A percentile compares a stretch with the other conserved stretches of the same genome.
Evolutionary conservation across 1,140 invertebrate genomes (phyloP).

Genomic region (Drosophila parabipectinata): DNA sequence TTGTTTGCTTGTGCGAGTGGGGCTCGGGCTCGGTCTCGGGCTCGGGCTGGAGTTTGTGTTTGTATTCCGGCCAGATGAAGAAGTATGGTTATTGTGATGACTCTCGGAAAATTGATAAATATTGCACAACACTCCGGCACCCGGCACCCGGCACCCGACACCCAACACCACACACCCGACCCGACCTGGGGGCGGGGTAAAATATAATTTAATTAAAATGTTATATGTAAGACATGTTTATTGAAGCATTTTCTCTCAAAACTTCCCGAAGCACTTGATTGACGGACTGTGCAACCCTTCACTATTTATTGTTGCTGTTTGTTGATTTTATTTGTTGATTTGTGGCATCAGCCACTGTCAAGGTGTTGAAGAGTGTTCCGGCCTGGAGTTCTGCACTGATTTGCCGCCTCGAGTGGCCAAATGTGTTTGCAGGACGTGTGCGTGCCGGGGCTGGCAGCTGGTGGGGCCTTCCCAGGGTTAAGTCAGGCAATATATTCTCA

Average conservation of each 20-base stretch:
- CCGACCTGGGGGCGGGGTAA: conserved; percentile 18
- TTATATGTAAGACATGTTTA: conserved; percentile 82
- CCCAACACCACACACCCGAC: not conserved
- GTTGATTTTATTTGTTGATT: conserved; percentile 67
- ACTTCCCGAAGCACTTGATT: conserved; percentile 72
- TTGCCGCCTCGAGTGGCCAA: conserved; percentile 33
- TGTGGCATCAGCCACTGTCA: conserved; percentile 71
- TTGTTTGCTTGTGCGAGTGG: conserved; percentile 57
- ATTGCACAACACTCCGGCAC: conserved; percentile 51
- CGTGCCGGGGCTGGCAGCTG: not conserved
- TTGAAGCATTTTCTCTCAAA: conserved; percentile 73
- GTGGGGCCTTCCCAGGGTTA: conserved; percentile 11
- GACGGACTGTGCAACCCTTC: conserved; percentile 44
- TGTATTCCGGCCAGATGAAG: conserved; percentile 68
- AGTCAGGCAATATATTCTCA: conserved; percentile 57
- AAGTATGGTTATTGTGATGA: conserved; percentile 81
- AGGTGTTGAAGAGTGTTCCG: conserved; percentile 62
- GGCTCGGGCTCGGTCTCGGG: not conserved
- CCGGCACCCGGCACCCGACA: not conserved
- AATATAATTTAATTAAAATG: conserved; percentile 83
- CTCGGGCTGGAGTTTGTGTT: conserved; percentile 11
- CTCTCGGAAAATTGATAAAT: conserved; percentile 77
- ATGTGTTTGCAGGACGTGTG: conserved; percentile 21
- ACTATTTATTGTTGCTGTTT: conserved; percentile 11
- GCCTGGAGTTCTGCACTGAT: conserved; percentile 31